These are phyloP conservation scores for Thalassarche chlororhynchos DNA, from an alignment of 2,113 vertebrate genomes.

Conservation along the genomic window DNA sequence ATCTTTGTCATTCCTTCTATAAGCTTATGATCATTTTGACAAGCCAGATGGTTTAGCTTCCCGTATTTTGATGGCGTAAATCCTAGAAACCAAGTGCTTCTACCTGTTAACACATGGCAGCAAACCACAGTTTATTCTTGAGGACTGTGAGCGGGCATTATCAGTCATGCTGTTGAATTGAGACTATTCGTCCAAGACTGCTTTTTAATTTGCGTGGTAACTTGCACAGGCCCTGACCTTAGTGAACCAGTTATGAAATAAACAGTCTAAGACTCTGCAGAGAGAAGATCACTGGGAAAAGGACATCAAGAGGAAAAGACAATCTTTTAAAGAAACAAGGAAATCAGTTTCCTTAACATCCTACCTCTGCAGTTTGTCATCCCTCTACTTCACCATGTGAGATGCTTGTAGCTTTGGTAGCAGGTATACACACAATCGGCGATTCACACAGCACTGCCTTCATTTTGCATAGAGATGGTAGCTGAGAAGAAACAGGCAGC, in stretches of 20 bases:
- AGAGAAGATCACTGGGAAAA: not conserved
- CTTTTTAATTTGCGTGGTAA: not conserved
- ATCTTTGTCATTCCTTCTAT: not conserved
- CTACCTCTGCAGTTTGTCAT: not conserved
- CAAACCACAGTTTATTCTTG: not conserved
- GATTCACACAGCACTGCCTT: not conserved
- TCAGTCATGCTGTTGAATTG: not conserved
- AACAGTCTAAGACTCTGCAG: not conserved
- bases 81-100: not conserved
- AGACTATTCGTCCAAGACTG: not conserved
- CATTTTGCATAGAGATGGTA: not conserved
- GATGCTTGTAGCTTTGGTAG: not conserved
- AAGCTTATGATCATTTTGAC: not conserved
- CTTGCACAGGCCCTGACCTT: not conserved
- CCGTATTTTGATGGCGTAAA: not conserved
- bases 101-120: not conserved
- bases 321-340: not conserved
- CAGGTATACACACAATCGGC: accelerated
- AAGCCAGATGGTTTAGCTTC: not conserved
- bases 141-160: not conserved
- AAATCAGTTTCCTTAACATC: not conserved
- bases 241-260: not conserved
- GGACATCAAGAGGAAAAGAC: not conserved
- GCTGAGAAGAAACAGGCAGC: not conserved
- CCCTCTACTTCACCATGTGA: not conserved